Evolutionary conservation across 2,113 vertebrate species (phyloP), one percentile per base, ranked within the genome.

Genomic region (Chionis minor): DNA sequence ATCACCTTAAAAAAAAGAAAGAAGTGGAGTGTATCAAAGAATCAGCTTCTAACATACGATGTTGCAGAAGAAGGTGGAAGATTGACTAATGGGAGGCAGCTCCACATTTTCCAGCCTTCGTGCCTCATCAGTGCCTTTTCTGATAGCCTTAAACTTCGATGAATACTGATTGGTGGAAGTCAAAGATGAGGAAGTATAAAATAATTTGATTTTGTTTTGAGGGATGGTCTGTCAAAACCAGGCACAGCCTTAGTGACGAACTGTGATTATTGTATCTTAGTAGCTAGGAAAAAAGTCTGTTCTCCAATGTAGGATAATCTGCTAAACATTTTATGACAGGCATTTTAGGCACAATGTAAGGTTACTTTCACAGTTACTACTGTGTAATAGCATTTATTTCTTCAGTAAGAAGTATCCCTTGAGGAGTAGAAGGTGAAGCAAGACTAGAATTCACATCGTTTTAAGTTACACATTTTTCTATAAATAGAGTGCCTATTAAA

Each of bases 401-500:
- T 93, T 80, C 62, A 80, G 72, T 42, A 83, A 62, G 69, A 86
- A 59, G 32, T 66, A 81, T 83, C 38, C 69, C 85, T 89, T 59
- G 81, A 92, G 86, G 70, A 77, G 47, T 0, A 81, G 73, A 52
- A 90, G 73, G 88, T 79, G 78, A 91, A 85, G 77, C 30, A 94
- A 95, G 84, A 82, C 73, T 90, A 63, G 54, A 95, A 87, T 96
- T 85, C 30, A 7, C 69, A 54, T n/a, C 28, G 47, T 87, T 92
- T 91, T 97, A 91, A 96, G 89, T 92, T 96, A 95, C 90, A 92
- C 38, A 22, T 86, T 89, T 89, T 95, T 96, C 96, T 97, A 97
- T 97, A 97, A 96, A 97, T 97, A 97, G 93, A 59, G 27, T 71
- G 52, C 86, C 70, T 94, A 97, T 97, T 97, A 97, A 97, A 92